Evolutionary conservation across 2,113 vertebrate genomes (phyloP).

Genomic region (Ramphastos sulfuratus): DNA sequence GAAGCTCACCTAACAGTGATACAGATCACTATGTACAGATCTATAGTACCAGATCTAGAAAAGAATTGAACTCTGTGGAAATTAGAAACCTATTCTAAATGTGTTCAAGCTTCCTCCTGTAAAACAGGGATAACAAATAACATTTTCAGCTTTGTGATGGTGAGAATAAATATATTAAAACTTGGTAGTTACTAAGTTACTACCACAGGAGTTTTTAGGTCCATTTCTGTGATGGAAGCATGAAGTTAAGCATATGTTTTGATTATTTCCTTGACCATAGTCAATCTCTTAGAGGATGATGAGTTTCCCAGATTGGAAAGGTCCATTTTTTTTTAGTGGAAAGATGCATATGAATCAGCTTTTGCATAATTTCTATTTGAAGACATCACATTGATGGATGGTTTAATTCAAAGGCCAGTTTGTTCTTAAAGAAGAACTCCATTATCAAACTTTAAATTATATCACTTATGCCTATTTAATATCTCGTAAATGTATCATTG

Average conservation of each 20-base stretch:
- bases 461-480: neutral
- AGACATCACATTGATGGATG: neutral
- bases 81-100: neutral
- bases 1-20: neutral
- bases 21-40: neutral
- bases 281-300: fast-evolving
- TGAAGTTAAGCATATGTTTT: neutral
- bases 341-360: slow-evolving; percentile 13
- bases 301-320: neutral
- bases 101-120: neutral
- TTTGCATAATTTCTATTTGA: slow-evolving; percentile 16
- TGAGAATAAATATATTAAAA: neutral
- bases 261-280: neutral
- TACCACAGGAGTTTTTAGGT: neutral
- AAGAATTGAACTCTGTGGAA: neutral
- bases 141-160: neutral
- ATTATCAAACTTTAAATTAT: neutral
- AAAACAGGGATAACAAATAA: neutral
- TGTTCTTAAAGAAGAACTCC: neutral
- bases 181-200: neutral
- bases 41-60: neutral
- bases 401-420: neutral
- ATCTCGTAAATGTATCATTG: neutral
- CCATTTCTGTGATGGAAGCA: neutral
- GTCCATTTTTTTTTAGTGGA: slow-evolving; percentile 2